These are phyloP conservation scores for Percopsis transmontana DNA, from an alignment of 2,113 vertebrate species.

Conservation along the genomic window DNA sequence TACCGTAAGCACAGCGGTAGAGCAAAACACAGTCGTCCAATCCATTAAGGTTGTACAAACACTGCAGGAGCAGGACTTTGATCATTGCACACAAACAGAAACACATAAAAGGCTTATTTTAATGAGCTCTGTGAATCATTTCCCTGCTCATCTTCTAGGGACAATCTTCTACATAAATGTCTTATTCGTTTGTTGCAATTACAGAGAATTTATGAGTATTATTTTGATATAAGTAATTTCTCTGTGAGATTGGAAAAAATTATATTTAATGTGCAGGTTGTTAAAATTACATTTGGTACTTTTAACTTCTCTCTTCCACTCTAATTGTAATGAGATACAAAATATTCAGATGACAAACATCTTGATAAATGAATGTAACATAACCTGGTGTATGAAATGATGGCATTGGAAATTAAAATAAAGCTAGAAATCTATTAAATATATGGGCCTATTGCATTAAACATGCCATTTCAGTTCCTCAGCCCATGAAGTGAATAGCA, in stretches of 20 bases:
- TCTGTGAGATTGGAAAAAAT: neutral
- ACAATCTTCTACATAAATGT: neutral
- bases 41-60: conserved; percentile 11
- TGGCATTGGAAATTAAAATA: neutral
- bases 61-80: neutral
- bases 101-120: neutral
- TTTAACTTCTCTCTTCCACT: neutral
- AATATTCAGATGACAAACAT: neutral
- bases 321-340: neutral
- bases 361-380: neutral
- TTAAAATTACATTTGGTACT: no score
- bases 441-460: neutral
- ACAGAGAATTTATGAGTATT: neutral
- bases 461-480: neutral
- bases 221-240: neutral
- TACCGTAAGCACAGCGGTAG: conserved; percentile 3
- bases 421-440: neutral
- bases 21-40: conserved; percentile 30
- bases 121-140: neutral
- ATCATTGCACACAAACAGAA: neutral
- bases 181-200: neutral
- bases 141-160: neutral
- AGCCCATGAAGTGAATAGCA: neutral
- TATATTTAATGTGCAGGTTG: neutral
- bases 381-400: neutral